phyloP scores from a whole-genome alignment of 2,797 vertebrate species.

The Spinus pinus region DNA sequence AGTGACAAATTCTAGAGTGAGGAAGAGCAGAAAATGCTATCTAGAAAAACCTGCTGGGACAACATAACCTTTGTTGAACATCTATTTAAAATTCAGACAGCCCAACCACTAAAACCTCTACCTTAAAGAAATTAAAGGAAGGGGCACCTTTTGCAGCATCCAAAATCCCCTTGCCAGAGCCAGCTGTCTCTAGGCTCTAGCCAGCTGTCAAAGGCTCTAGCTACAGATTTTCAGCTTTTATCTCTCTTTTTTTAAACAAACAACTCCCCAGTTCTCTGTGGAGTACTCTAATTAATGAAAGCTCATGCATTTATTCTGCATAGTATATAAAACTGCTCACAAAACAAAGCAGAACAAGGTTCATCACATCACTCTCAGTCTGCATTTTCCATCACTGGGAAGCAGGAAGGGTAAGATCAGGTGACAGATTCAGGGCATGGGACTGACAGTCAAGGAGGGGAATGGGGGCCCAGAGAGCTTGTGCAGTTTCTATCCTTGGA shows the following conservation, averaged over 20 bases:
- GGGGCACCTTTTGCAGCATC: not conserved
- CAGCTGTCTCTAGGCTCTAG: not conserved
- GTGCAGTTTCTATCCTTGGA: not conserved
- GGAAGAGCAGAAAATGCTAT: not conserved
- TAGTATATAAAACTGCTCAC: not conserved
- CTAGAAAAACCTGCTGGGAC: not conserved
- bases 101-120: not conserved
- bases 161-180: not conserved
- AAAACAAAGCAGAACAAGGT: constrained; percentile 42
- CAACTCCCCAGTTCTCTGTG: constrained; percentile 1
- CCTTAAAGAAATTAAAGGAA: not conserved
- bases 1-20: not conserved
- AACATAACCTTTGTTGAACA: not conserved
- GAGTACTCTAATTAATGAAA: constrained; percentile 52
- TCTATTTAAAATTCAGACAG: not conserved
- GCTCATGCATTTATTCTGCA: constrained; percentile 48
- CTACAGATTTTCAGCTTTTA: constrained; percentile 9
- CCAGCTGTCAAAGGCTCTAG: constrained; percentile 9
- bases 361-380: constrained; percentile 4
- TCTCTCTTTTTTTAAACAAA: constrained; percentile 37
- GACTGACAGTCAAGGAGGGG: not conserved
- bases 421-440: not conserved
- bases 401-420: not conserved
- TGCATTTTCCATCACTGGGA: constrained; percentile 4
- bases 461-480: not conserved